A percentile compares a stretch with the other conserved stretches of the same genome.
These are phyloP conservation scores for Neoaliturus tenellus DNA, from an alignment of 2,888 invertebrate genomes.

Conservation along the genomic window DNA sequence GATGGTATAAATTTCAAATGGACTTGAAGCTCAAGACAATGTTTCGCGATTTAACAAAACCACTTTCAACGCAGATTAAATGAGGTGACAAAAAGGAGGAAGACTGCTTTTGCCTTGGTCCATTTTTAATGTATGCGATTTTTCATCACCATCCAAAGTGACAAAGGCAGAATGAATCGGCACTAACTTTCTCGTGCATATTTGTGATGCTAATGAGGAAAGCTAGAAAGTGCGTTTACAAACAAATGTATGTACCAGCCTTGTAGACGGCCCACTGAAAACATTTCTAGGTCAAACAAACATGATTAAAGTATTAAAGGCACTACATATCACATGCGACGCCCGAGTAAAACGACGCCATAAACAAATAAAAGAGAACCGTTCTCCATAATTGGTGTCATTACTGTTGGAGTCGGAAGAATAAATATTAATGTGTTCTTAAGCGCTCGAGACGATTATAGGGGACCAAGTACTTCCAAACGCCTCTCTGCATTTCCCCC, in stretches of 20 bases:
- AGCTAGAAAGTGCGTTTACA: conserved; percentile 32
- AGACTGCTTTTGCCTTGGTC: too few relatives aligned
- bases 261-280: background rate
- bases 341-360: background rate
- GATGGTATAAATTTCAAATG: too few relatives aligned
- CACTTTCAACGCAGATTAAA: too few relatives aligned
- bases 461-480: conserved; percentile 21
- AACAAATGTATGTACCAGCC: background rate
- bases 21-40: too few relatives aligned
- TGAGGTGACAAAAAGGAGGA: too few relatives aligned
- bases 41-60: too few relatives aligned
- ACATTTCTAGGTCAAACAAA: background rate
- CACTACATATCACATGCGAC: background rate
- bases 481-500: background rate
- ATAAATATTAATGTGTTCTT: conserved; percentile 2
- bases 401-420: background rate
- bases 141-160: background rate
- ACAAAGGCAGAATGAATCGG: background rate
- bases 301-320: background rate
- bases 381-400: conserved; percentile 12
- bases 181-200: conserved; percentile 20
- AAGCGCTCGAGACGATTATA: background rate
- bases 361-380: background rate
- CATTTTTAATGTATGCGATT: too few relatives aligned
- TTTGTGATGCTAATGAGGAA: conserved; percentile 33